Evolutionary conservation across 2,797 vertebrate species (phyloP).

Genomic region (Nyctalus aviator): DNA sequence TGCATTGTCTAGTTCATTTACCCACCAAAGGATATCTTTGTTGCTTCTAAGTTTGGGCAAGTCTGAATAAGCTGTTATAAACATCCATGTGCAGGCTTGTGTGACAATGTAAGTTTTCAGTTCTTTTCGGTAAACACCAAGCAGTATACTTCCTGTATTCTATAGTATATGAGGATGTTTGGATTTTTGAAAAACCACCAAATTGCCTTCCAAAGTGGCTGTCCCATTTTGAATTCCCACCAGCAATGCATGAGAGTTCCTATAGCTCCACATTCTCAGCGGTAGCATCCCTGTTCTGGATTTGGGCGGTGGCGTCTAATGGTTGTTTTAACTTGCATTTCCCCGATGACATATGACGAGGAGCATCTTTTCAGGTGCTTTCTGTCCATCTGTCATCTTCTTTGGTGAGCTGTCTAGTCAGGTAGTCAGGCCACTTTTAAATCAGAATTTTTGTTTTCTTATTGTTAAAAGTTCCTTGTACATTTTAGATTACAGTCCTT

Average conservation of each 20-base stretch:
- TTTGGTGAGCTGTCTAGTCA: background rate
- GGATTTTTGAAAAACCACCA: background rate
- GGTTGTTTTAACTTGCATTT: slow-evolving; percentile 54
- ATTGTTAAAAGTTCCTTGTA: background rate
- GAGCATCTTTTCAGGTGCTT: background rate
- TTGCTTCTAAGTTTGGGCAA: slow-evolving; percentile 1
- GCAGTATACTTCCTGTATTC: background rate
- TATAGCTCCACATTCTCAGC: background rate
- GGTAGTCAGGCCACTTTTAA: slow-evolving; percentile 13
- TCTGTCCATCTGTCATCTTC: background rate
- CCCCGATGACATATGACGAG: background rate
- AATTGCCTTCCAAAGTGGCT: background rate
- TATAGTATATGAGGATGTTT: background rate
- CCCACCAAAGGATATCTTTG: background rate
- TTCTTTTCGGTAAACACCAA: background rate
- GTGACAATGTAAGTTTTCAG: background rate
- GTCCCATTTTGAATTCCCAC: background rate
- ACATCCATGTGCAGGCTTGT: background rate
- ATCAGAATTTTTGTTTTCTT: background rate
- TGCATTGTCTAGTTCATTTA: background rate
- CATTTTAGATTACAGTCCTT: slow-evolving; percentile 30
- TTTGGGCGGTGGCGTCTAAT: background rate
- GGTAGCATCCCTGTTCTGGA: background rate
- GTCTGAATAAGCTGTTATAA: slow-evolving; percentile 40
- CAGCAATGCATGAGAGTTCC: background rate